Conservation (phyloP, 2,113 vertebrate species). For the Montifringilla adamsi region DNA sequence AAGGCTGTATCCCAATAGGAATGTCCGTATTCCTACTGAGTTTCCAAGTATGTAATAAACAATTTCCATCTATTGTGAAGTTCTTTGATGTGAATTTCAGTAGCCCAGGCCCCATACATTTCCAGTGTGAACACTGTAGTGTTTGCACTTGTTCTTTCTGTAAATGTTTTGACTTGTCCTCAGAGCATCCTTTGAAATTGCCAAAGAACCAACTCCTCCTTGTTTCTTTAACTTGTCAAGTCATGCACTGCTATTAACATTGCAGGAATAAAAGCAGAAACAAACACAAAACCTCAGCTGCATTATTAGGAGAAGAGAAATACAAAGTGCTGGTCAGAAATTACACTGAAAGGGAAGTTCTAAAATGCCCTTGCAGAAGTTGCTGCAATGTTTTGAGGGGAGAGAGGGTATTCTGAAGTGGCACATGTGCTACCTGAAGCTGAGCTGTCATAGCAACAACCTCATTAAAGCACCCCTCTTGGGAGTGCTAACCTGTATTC, state of each 20-base stretch:
- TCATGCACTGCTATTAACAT: neutral
- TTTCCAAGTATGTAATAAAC: neutral
- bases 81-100: neutral
- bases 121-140: neutral
- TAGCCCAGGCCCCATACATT: neutral
- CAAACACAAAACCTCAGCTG: neutral
- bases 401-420: constrained; percentile 21
- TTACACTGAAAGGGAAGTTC: neutral
- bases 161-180: neutral
- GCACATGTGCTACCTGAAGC: constrained; percentile 15
- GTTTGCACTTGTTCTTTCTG: neutral
- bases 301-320: neutral
- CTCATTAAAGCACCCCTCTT: constrained; percentile 59
- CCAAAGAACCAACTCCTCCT: neutral
- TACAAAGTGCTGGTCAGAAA: neutral
- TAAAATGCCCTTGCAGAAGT: neutral
- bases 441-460: constrained; percentile 72
- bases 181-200: neutral
- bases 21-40: neutral
- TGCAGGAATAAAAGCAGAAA: neutral
- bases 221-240: neutral
- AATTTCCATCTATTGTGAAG: neutral
- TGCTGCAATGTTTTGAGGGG: neutral
- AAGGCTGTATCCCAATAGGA: neutral
- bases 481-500: constrained; percentile 61